Base-by-base conservation (phyloP, 2,797 vertebrate species). In the Sebastes melanostomus region DNA sequence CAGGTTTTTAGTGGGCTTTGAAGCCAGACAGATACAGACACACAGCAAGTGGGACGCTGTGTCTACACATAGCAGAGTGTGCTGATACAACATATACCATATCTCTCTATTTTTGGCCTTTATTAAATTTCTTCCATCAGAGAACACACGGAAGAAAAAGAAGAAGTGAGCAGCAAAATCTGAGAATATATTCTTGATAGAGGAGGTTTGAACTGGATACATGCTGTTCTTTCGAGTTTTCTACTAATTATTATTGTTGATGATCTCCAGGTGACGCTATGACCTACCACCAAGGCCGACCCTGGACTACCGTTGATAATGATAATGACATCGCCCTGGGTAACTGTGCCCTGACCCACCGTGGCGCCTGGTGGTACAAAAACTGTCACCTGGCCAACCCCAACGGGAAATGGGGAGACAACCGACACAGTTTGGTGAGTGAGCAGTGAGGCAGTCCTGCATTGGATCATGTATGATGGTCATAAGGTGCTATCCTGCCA, bases 311-410 rank as follows among this genome's bases (percentile, higher is more conserved):
- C 0, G 77, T 97, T 42, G 97, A 97, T 92, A 94, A 93, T 34
- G 97, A 98, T 91, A 97, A 95, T 9, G 97, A 98, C 69, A 95
- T 98, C 16, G 96, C 97, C 3, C 95, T 98, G 54, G 96, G 96
- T 69, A 98, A 96, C 94, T 98, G 97, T 62, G 97, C 97, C 16
- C 88, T 97, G 67, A 95, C 92, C 0, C 98, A 97, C 82, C 95
- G 95, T 0, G 96, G 97, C 0, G 95, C 95, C 0, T 97, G 97
- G 97, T 97, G 97, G 97, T 97, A 97, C 90, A 97, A 97, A 88
- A 98, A 97, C 94, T 98, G 98, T 91, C 97, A 98, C 79, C 88
- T 98, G 90, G 97, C 96, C 82, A 98, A 97, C 89, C 96, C 96
- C 75, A 98, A 95, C 0, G 96, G 97, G 60, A 96, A 93, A 90